Base-by-base conservation (phyloP, 2,113 vertebrate species). In the Xenopus laevis region DNA sequence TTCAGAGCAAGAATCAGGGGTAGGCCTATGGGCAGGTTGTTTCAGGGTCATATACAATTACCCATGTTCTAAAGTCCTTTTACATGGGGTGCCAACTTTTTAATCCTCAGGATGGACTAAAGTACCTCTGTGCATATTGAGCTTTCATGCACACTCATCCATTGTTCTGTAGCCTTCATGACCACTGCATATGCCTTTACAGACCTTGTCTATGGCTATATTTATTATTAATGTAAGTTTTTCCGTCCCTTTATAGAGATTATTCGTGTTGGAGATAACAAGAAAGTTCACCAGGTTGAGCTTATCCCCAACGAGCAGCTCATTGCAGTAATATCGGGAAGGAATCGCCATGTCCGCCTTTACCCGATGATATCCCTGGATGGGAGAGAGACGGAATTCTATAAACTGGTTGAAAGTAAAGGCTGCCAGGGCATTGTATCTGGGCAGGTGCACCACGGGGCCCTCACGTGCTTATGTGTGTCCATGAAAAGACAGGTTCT, bases 271-370 rank as follows among this genome's bases (percentile, higher is more conserved):
- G 96, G 96, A 60, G 97, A 99, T 84, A 96, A 94, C 78, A 99
- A 99, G 88, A 99, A 98, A 87, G 93, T 99, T 67, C 92, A 98
- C 87, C 96, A 99, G 81, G 92, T 99, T 15, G 95, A 98, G 83
- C 90, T 97, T 58, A 94, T 99, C 71, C 89, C 88, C 1, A 89
- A 87, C 4, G 97, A 98, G 78, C 97, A 98, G 84, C 92, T 98
- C 65, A 89, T 98, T 50, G 96, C 96, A 0, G 96, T 99, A 64
- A 96, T 99, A 88, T 98, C 97, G 0, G 97, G 97, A 79, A 88
- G 96, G 79, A 99, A 99, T 87, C 97, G 97, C 3, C 97, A 99
- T 0, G 95, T 98, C 20, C 94, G 97, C n/a, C 95, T 99, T 65
- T 91, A 96, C 79, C 94, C 96, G 65, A 89, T 92, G 71, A 88